phyloP scores from a whole-genome alignment of 1,140 invertebrate species.

The Archegozetes longisetosus region DNA sequence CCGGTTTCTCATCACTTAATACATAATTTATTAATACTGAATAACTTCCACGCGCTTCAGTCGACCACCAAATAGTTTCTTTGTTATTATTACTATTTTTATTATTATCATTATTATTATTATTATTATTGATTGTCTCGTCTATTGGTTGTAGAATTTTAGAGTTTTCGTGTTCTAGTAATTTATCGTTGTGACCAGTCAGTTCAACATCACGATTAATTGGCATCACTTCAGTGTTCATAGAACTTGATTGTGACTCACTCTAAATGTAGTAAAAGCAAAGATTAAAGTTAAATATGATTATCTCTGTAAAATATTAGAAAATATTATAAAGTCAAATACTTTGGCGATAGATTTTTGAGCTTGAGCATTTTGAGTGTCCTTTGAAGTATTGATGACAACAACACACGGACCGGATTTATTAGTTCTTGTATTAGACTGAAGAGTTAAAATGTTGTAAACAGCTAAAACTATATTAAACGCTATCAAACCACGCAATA shows the following conservation, averaged over 20 bases:
- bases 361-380: not conserved
- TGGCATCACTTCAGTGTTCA: no score
- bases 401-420: constrained; percentile 12
- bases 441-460: constrained; percentile 20
- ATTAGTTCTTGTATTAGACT: not conserved
- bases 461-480: constrained; percentile 21
- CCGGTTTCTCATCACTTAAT: not conserved
- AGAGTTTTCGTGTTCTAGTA: no score
- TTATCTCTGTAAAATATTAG: no score
- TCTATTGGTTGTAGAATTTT: no score
- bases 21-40: not conserved
- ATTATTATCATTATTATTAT: no score
- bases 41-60: not conserved
- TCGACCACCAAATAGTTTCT: not conserved
- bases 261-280: no score
- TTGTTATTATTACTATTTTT: not conserved
- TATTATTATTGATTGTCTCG: no score
- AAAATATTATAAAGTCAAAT: not conserved
- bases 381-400: not conserved
- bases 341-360: no score
- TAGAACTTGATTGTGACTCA: no score
- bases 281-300: no score
- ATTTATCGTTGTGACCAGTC: no score
- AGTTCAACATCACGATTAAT: no score
- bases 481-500: constrained; percentile 18